These are phyloP conservation scores for Reticulitermes speratus DNA, from an alignment of 1,140 invertebrate species.

Conservation along the genomic window DNA sequence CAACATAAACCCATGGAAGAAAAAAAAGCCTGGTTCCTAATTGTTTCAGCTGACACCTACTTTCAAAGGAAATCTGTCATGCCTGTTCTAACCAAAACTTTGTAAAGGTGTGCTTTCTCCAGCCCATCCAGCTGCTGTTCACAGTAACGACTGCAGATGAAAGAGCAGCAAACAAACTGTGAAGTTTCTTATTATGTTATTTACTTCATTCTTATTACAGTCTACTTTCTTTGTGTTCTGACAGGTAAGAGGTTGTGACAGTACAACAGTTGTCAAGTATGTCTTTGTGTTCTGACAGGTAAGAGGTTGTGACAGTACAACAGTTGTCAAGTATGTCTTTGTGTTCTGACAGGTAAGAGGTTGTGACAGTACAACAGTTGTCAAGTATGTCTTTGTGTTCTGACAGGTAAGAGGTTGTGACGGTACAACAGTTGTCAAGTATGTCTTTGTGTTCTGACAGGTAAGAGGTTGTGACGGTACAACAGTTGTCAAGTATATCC, in stretches of 20 bases:
- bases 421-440: conserved; percentile 57
- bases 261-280: conserved; percentile 58
- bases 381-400: conserved; percentile 56
- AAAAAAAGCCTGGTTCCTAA: no score
- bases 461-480: conserved; percentile 44
- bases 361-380: conserved; percentile 51
- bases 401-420: conserved; percentile 39
- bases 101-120: no score
- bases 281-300: conserved; percentile 44
- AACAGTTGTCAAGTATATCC: conserved; percentile 60
- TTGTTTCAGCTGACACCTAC: no score
- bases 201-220: no score
- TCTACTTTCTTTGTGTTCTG: not conserved
- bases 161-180: no score
- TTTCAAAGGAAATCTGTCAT: no score
- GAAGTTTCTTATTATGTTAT: no score
- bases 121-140: no score
- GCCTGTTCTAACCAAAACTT: no score
- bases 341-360: conserved; percentile 34
- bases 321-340: conserved; percentile 61
- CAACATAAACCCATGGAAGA: no score
- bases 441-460: conserved; percentile 46
- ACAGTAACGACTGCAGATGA: no score
- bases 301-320: conserved; percentile 45
- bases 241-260: conserved; percentile 41